These are phyloP conservation scores for Passer montanus DNA, from an alignment of 2,113 vertebrate species.

Conservation along the genomic window DNA sequence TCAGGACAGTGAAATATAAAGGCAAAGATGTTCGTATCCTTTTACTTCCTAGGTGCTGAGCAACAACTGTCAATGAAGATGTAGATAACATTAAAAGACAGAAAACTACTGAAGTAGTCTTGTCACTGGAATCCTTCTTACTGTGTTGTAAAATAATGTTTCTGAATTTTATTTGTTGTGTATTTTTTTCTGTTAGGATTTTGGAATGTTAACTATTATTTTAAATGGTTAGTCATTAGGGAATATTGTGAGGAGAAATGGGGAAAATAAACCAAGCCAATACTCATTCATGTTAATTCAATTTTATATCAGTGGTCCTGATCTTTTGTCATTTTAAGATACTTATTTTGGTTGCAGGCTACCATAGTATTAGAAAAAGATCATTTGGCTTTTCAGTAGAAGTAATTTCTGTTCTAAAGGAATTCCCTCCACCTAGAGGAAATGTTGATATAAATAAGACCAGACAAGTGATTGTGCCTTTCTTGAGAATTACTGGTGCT, in stretches of 20 bases:
- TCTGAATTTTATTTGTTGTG: neutral
- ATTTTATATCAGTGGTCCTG: constrained; percentile 1
- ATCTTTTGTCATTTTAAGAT: constrained; percentile 15
- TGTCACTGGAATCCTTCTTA: neutral
- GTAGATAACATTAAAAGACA: neutral
- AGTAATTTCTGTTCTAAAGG: constrained; percentile 31
- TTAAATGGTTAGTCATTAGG: neutral
- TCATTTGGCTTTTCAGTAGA: neutral
- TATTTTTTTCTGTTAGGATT: neutral
- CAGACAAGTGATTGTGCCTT: constrained; percentile 30
- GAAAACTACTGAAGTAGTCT: neutral
- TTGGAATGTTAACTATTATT: neutral
- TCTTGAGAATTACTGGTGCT: constrained; percentile 26
- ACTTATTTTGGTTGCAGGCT: neutral
- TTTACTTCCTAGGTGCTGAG: neutral
- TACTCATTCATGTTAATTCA: neutral
- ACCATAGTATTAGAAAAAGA: neutral
- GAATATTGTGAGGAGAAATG: neutral
- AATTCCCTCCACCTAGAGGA: neutral
- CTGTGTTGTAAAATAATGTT: neutral
- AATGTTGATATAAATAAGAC: constrained; percentile 33
- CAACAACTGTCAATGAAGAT: neutral
- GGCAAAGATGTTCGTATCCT: neutral
- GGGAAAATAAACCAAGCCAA: neutral
- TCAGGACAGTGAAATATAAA: neutral